Conservation (phyloP, 2,888 invertebrate species). For the Aleiodes leptofemur region DNA sequence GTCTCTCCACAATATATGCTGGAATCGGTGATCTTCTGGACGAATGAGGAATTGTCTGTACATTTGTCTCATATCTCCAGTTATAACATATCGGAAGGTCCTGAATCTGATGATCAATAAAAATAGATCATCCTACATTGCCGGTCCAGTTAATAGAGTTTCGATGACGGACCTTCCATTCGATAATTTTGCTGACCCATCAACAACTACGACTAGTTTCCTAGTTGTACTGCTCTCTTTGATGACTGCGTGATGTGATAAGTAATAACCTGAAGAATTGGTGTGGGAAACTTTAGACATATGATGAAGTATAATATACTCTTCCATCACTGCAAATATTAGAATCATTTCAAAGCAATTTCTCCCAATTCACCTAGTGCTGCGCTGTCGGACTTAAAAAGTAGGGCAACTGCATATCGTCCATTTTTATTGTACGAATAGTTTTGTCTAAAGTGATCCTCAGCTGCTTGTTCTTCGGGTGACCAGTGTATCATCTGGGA, state of each 20-base stretch:
- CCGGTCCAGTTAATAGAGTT: slow-evolving; percentile 57
- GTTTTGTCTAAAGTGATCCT: slow-evolving; percentile 33
- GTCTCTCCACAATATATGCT: slow-evolving; percentile 41
- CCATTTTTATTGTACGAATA: neutral
- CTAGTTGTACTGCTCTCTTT: slow-evolving; percentile 54
- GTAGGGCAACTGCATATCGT: slow-evolving; percentile 34
- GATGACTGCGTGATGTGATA: slow-evolving; percentile 56
- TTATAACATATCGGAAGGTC: slow-evolving; percentile 54
- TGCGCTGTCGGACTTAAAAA: slow-evolving; percentile 23
- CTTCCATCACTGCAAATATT: slow-evolving; percentile 41
- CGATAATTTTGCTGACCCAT: slow-evolving; percentile 1
- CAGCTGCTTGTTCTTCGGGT: slow-evolving; percentile 27
- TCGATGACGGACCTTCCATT: slow-evolving; percentile 51
- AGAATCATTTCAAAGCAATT: too few relatives aligned
- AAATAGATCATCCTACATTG: slow-evolving; percentile 57
- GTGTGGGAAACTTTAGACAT: slow-evolving; percentile 29
- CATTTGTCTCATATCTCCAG: slow-evolving; percentile 63
- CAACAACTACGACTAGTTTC: slow-evolving; percentile 54
- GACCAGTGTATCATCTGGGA: neutral
- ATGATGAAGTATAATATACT: slow-evolving; percentile 44
- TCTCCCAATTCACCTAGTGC: slow-evolving; percentile 48
- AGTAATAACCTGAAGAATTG: slow-evolving; percentile 30
- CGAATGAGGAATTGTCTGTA: too few relatives aligned
- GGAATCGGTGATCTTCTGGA: slow-evolving; percentile 53
- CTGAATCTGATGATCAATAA: slow-evolving; percentile 57